Conservation (phyloP, 2,113 vertebrate genomes). For the Ifrita kowaldi region DNA sequence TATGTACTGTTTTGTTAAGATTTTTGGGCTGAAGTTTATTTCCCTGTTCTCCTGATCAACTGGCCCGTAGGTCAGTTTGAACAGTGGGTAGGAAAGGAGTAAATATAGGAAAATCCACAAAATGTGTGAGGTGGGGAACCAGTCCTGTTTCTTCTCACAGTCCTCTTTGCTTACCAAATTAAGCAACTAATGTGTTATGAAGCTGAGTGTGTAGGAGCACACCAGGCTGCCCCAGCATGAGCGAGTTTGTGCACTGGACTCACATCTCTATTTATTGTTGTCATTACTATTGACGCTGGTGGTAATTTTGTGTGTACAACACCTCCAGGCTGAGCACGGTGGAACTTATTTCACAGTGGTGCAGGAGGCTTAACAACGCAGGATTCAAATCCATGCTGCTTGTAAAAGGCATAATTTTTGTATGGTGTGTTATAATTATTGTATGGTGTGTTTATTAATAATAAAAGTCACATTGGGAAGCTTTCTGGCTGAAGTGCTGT, state of each 20-base stretch:
- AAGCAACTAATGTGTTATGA: neutral
- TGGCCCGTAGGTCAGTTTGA: neutral
- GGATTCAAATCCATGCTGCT: neutral
- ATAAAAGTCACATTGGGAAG: conserved; percentile 14
- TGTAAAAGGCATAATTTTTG: conserved; percentile 10
- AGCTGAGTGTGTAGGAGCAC: neutral
- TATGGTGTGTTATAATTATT: conserved; percentile 8
- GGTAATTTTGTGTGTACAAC: neutral
- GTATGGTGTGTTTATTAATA: conserved; percentile 55
- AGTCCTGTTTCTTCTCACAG: neutral
- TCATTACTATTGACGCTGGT: neutral
- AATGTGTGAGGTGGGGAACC: neutral
- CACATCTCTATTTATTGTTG: neutral
- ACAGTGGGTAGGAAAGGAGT: neutral
- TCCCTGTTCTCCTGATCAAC: neutral
- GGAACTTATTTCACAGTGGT: neutral
- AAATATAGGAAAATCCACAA: neutral
- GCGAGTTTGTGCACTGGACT: neutral
- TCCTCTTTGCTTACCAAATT: neutral
- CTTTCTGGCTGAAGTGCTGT: conserved; percentile 46
- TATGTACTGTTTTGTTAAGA: neutral
- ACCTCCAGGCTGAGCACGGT: neutral
- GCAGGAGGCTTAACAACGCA: neutral
- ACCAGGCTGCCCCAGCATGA: neutral
- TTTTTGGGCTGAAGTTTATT: neutral